Evolutionary conservation across 2,888 invertebrate species (phyloP), one percentile per base, ranked within the genome.

Genomic region (Tiphia femorata): DNA sequence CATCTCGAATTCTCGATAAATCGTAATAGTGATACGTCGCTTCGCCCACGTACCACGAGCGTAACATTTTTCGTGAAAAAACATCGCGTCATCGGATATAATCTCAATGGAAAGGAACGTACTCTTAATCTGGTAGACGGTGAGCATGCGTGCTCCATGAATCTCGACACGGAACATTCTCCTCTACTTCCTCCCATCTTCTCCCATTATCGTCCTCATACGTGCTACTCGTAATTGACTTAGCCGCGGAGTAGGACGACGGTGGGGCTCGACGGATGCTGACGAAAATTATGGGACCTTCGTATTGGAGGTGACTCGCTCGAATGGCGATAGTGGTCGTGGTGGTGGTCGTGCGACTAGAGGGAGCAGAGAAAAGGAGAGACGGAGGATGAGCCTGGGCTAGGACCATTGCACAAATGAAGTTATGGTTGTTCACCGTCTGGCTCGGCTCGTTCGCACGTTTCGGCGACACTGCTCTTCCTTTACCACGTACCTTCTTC

Each of bases 221-320:
- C 50, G 37, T 48, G 58, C 37, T 43, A 37, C 44, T 37, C 43
- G 35, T 62, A 57, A 62, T 64, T 62, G 59, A 64, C 62, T 64
- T 54, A 64, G 53, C 35, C 51, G 44, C 16, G n/a, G 33, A 29
- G 57, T 38, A 44, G 33, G 17, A 16, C 35, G 50, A 33, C 29
- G 50, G 48, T 30, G 42, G 52, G 50, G 27, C 35, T 50, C 52
- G 48, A 21, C 27, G 47, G 35, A 27, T 33, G 42, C 44, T 40
- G 37, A 41, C 6, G 42, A 43, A 58, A 65, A 65, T 65, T 60
- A 61, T 63, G 63, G 58, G 33, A 49, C 57, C 56, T 57, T 62
- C 57, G 47, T 38, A 64, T 64, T 42, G 56, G 25, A 17, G 25
- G 19, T 48, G 35, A 40, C 25, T 37, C 48, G 27, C 35, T 33